Conservation (phyloP, 64 coral and sea anemone genomes). For the Actinia equina region DNA sequence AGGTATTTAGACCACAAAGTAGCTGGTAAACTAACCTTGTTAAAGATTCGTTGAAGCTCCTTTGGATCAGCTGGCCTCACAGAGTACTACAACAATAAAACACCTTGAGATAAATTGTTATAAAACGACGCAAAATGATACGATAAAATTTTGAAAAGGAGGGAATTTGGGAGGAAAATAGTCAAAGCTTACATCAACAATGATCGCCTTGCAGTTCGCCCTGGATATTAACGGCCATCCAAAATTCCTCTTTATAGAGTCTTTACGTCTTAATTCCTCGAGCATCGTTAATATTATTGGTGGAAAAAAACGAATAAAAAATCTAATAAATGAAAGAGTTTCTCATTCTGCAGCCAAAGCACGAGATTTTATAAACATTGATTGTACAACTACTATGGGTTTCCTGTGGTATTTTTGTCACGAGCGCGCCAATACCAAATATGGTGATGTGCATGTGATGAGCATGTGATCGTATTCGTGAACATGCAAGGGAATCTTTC, state of each 20-base stretch:
- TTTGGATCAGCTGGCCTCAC: slow-evolving; percentile 82
- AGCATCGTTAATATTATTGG: not conserved
- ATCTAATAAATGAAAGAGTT: not conserved
- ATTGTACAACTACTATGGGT: not conserved
- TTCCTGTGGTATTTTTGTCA: not conserved
- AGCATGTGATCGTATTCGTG: slow-evolving; percentile 1
- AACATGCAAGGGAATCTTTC: too few species aligned
- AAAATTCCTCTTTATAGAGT: not conserved
- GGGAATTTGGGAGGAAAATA: not conserved
- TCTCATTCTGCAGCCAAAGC: too few species aligned
- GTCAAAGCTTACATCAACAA: slow-evolving; percentile 9
- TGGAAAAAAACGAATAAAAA: not conserved
- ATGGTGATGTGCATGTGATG: not conserved
- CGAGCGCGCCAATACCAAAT: not conserved
- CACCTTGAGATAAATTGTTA: not conserved
- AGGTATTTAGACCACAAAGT: not conserved
- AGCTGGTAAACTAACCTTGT: slow-evolving; percentile 52
- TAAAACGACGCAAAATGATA: not conserved
- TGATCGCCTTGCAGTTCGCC: not conserved
- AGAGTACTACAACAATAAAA: slow-evolving; percentile 41
- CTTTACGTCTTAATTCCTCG: too few species aligned
- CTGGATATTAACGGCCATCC: not conserved
- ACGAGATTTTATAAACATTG: not conserved
- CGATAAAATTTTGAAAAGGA: not conserved
- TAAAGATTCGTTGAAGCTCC: slow-evolving; percentile 67